These are phyloP conservation scores for Netelia virgata DNA, from an alignment of 2,888 invertebrate species.

Conservation along the genomic window DNA sequence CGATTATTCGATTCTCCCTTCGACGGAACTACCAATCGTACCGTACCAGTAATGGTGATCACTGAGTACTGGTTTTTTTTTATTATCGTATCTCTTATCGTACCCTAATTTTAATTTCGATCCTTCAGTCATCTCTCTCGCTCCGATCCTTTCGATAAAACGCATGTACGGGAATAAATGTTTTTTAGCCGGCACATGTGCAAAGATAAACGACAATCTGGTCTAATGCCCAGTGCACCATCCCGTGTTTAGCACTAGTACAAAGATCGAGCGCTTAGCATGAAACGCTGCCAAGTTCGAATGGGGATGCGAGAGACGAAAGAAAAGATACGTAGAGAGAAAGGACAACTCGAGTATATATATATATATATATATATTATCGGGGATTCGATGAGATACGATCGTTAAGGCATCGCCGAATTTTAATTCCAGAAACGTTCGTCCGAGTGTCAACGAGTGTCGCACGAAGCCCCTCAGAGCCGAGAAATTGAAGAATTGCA, in stretches of 20 bases:
- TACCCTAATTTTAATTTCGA: neutral
- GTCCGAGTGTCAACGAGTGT: slow-evolving; percentile 81
- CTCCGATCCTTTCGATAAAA: neutral
- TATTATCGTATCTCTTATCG: neutral
- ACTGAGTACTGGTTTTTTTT: slow-evolving; percentile 75
- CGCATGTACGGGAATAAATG: slow-evolving; percentile 26
- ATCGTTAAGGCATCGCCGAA: neutral
- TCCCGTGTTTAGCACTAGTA: slow-evolving; percentile 2
- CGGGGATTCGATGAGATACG: neutral
- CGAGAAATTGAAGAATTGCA: slow-evolving; percentile 82
- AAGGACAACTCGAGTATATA: neutral
- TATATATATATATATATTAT: neutral
- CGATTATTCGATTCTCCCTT: neutral
- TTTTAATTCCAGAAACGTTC: slow-evolving; percentile 82
- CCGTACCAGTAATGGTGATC: slow-evolving; percentile 74
- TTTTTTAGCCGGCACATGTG: slow-evolving; percentile 55
- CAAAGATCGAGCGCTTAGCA: slow-evolving; percentile 7
- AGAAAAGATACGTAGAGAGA: neutral
- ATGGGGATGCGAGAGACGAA: slow-evolving; percentile 1
- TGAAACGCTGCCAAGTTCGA: slow-evolving; percentile 35
- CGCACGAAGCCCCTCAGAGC: slow-evolving; percentile 82
- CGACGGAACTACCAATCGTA: neutral
- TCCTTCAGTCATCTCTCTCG: neutral
- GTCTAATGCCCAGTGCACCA: slow-evolving; percentile 64
- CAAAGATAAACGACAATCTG: slow-evolving; percentile 61